Percentiles rank a stretch among this genome's conserved stretches.
Conservation (phyloP, 2,888 invertebrate genomes). For the Lucinisca nassula region DNA sequence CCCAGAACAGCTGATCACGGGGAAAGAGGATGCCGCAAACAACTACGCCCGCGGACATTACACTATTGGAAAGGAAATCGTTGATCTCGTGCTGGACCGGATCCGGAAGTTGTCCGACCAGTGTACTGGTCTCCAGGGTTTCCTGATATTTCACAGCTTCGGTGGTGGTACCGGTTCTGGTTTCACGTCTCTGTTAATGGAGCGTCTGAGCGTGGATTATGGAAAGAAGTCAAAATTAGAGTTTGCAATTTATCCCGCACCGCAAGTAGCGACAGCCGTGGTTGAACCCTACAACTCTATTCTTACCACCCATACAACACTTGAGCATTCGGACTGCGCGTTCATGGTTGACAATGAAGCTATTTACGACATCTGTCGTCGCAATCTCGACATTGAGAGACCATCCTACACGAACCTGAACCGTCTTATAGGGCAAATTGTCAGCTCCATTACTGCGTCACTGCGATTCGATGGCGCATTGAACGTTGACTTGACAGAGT, state of each 20-base stretch:
- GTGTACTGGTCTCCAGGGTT: conserved; percentile 87
- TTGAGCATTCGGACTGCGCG: conserved; percentile 97
- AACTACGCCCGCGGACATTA: conserved; percentile 99
- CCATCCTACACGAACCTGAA: conserved; percentile 96
- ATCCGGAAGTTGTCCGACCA: conserved; percentile 88
- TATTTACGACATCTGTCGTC: conserved; percentile 95
- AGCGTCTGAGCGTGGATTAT: conserved; percentile 94
- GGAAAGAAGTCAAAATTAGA: conserved; percentile 89
- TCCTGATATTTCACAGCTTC: conserved; percentile 81
- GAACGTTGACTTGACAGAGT: conserved; percentile 89
- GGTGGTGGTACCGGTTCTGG: conserved; percentile 79
- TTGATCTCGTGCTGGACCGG: conserved; percentile 90
- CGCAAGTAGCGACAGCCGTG: conserved; percentile 96
- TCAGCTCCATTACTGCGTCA: conserved; percentile 87
- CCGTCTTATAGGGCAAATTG: conserved; percentile 96
- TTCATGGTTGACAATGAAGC: conserved; percentile 99
- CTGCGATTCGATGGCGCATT: conserved; percentile 88
- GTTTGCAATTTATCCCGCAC: conserved; percentile 96
- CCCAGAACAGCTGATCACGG: conserved; percentile 98
- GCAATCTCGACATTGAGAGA: conserved; percentile 94
- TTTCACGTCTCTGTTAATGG: conserved; percentile 96
- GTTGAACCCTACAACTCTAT: conserved; percentile 99
- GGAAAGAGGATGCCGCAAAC: conserved; percentile 99
- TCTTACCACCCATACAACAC: conserved; percentile 97
- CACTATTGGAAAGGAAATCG: conserved; percentile 95